phyloP scores from a whole-genome alignment of 2,113 vertebrate species.

The Kryptolebias marmoratus region DNA sequence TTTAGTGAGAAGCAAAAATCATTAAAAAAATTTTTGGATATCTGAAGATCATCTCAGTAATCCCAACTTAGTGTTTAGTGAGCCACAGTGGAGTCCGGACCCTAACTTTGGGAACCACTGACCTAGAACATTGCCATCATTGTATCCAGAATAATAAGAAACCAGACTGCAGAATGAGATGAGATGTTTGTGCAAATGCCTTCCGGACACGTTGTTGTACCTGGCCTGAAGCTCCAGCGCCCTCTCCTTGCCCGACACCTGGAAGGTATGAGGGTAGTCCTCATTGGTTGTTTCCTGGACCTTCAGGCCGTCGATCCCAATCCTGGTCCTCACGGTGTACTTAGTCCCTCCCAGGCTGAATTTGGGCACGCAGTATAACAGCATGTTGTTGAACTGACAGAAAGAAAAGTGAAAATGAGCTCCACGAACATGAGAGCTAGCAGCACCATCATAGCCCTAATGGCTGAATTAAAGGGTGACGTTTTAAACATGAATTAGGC shows the following conservation, averaged over 20 bases:
- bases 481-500: background rate
- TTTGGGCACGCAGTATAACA: slow-evolving; percentile 96
- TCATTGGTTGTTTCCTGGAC: slow-evolving; percentile 92
- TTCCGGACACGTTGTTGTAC: slow-evolving; percentile 59
- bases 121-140: no score
- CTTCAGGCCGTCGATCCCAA: slow-evolving; percentile 95
- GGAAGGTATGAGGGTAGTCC: slow-evolving; percentile 96
- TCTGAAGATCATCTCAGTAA: no score
- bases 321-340: slow-evolving; percentile 90
- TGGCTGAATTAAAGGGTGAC: background rate
- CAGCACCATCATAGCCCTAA: background rate
- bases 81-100: no score
- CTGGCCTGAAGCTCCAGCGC: slow-evolving; percentile 95
- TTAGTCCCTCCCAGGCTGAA: slow-evolving; percentile 95
- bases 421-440: background rate
- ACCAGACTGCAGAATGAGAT: no score
- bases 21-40: no score
- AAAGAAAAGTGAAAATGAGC: background rate
- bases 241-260: slow-evolving; percentile 96
- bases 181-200: no score
- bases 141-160: no score
- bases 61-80: no score
- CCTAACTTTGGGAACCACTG: no score
- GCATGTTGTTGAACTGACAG: slow-evolving; percentile 95
- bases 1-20: no score